A percentile compares a stretch with the other conserved stretches of the same genome.
Evolutionary conservation across 2,888 invertebrate species (phyloP).

Genomic region (Lithosia quadra): DNA sequence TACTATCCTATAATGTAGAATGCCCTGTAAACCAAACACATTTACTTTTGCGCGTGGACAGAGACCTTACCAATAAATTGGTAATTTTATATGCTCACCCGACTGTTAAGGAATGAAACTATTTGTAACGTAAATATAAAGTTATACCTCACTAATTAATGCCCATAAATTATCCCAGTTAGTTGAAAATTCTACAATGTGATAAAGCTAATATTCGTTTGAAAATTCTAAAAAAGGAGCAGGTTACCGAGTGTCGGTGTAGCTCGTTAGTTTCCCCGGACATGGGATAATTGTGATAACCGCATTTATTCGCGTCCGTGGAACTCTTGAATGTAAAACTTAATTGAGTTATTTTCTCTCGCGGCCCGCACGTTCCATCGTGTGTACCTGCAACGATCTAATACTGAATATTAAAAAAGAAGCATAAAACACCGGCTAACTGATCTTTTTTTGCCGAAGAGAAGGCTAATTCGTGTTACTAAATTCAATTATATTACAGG

Average conservation of each 20-base stretch:
- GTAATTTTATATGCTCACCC: neutral
- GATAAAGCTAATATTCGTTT: conserved; percentile 27
- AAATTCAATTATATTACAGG: neutral
- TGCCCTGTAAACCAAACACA: neutral
- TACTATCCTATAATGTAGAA: no score
- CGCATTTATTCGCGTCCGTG: conserved; percentile 74
- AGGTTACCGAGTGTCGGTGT: conserved; percentile 45
- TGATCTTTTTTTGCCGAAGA: conserved; percentile 20
- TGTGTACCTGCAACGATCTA: conserved; percentile 35
- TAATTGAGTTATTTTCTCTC: conserved; percentile 78
- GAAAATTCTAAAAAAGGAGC: conserved; percentile 51
- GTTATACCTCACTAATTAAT: neutral
- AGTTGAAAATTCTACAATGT: conserved; percentile 17
- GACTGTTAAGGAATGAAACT: neutral
- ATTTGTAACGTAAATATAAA: conserved; percentile 3
- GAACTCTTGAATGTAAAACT: conserved; percentile 75
- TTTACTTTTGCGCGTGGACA: neutral
- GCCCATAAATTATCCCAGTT: neutral
- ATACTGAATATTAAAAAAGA: conserved; percentile 32
- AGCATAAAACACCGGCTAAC: conserved; percentile 13
- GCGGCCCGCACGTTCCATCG: conserved; percentile 49
- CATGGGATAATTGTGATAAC: conserved; percentile 81
- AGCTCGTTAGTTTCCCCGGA: conserved; percentile 72
- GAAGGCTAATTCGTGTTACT: neutral
- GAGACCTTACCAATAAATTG: neutral